phyloP scores from a whole-genome alignment of 2,888 invertebrate genomes.

The Ethmia dodecea region DNA sequence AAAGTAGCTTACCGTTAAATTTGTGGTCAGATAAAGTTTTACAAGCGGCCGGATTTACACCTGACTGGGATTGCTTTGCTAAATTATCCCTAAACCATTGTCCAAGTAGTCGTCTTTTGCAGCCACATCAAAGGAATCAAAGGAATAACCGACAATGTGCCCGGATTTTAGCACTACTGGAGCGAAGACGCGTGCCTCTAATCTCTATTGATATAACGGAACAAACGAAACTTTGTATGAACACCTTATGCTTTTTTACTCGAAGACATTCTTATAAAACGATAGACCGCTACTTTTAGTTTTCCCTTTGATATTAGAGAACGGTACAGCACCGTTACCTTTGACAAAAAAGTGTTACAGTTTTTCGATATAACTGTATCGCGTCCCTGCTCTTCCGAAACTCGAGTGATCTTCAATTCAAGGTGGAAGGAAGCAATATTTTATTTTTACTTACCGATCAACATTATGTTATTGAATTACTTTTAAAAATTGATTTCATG shows the following conservation, averaged over 20 bases:
- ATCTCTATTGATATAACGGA: slow-evolving; percentile 75
- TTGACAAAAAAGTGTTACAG: slow-evolving; percentile 66
- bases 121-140: slow-evolving; percentile 65
- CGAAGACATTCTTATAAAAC: slow-evolving; percentile 60
- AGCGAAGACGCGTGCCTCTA: slow-evolving; percentile 69
- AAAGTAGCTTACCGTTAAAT: slow-evolving; percentile 19
- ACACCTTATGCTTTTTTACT: slow-evolving; percentile 68
- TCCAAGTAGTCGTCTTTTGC: slow-evolving; percentile 56
- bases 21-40: slow-evolving; percentile 33
- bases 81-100: slow-evolving; percentile 52
- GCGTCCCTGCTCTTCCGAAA: slow-evolving; percentile 46
- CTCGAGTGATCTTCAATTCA: slow-evolving; percentile 40
- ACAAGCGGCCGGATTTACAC: slow-evolving; percentile 53
- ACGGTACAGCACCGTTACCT: slow-evolving; percentile 68
- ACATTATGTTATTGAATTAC: slow-evolving; percentile 77
- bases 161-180: slow-evolving; percentile 38
- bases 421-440: slow-evolving; percentile 76
- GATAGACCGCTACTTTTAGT: slow-evolving; percentile 59
- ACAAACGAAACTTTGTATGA: slow-evolving; percentile 51
- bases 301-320: slow-evolving; percentile 50
- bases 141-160: slow-evolving; percentile 60
- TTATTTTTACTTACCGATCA: slow-evolving; percentile 63
- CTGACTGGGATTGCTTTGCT: slow-evolving; percentile 38
- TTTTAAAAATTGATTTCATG: slow-evolving; percentile 63
- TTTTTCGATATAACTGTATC: slow-evolving; percentile 72